phyloP scores from a whole-genome alignment of 1,140 invertebrate species.

The Zeugodacus cucurbitae region DNA sequence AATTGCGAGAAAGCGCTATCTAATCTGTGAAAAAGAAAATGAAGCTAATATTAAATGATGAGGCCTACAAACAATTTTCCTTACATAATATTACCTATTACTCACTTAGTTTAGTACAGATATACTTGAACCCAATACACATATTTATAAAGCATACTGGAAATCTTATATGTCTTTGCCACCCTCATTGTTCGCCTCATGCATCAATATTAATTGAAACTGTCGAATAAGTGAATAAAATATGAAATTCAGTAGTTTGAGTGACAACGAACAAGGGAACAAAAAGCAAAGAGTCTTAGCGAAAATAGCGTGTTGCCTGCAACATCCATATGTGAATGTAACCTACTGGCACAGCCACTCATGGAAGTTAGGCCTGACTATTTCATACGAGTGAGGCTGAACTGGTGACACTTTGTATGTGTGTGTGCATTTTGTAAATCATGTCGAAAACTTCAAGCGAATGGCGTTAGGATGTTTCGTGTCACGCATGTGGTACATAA shows the following conservation, averaged over 20 bases:
- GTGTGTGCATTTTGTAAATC: background rate
- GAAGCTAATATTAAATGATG: background rate
- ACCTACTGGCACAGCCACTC: background rate
- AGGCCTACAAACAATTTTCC: background rate
- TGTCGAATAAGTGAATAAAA: slow-evolving; percentile 22
- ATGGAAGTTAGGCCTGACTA: background rate
- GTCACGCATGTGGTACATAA: background rate
- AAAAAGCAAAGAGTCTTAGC: background rate
- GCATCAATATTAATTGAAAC: slow-evolving; percentile 31
- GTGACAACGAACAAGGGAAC: slow-evolving; percentile 8
- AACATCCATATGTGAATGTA: background rate
- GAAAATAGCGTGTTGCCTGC: background rate
- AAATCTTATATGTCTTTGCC: background rate
- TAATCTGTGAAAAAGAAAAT: background rate
- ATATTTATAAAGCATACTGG: background rate
- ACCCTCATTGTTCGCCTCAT: background rate
- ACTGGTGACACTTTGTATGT: background rate
- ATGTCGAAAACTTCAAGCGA: background rate
- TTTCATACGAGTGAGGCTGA: background rate
- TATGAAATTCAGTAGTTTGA: slow-evolving; percentile 21
- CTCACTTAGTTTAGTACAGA: no score
- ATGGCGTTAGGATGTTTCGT: background rate
- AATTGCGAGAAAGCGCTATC: background rate
- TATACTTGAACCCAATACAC: no score
- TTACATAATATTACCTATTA: no score